Percentiles rank a stretch among this genome's conserved stretches.
Conservation (phyloP, 2,113 vertebrate genomes). For the Sminthopsis crassicaudata region DNA sequence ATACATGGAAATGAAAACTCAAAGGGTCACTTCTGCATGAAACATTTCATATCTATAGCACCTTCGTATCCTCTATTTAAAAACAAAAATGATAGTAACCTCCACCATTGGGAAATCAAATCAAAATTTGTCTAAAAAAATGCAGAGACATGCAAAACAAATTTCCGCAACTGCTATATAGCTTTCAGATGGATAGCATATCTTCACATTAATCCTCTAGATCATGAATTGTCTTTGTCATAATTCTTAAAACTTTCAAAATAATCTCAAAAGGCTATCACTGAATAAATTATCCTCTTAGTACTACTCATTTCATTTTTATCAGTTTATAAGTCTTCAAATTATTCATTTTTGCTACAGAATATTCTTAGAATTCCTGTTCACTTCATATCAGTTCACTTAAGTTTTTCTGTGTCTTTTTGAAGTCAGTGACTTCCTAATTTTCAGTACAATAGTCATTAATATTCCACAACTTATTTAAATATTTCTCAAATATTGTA, state of each 20-base stretch:
- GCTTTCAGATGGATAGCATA: neutral
- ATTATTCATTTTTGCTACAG: too few species aligned
- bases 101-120: neutral
- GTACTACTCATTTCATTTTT: neutral
- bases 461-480: too few species aligned
- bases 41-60: neutral
- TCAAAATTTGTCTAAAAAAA: neutral
- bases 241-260: neutral
- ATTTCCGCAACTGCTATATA: neutral
- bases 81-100: neutral
- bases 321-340: neutral
- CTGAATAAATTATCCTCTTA: neutral
- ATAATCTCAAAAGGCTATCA: neutral
- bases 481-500: too few species aligned
- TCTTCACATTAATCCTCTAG: neutral
- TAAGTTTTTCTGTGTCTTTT: too few species aligned
- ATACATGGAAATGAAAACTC: neutral
- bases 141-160: neutral
- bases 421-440: too few species aligned
- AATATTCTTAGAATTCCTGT: too few species aligned
- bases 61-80: neutral
- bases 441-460: too few species aligned
- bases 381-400: too few species aligned
- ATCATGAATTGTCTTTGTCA: neutral
- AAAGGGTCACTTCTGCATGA: neutral